phyloP scores from a whole-genome alignment of 2,113 vertebrate species.

The Zosterops hypoxanthus region DNA sequence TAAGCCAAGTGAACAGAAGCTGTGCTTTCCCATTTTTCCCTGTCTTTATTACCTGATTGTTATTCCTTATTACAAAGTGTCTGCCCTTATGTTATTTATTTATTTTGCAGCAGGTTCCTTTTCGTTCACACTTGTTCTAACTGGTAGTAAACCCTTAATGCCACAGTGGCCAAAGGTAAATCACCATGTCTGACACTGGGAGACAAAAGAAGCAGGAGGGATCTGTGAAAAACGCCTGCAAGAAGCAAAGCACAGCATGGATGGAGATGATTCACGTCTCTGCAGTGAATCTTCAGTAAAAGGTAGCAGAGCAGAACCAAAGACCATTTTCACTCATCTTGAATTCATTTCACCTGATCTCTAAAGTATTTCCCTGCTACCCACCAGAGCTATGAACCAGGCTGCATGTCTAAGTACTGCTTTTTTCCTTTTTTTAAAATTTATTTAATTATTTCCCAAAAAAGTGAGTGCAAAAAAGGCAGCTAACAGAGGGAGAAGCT shows the following conservation, averaged over 20 bases:
- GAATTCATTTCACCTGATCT: constrained; percentile 62
- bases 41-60: constrained; percentile 2
- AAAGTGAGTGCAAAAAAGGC: neutral
- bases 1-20: constrained; percentile 4
- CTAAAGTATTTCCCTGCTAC: constrained; percentile 26
- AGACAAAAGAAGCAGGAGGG: constrained; percentile 32
- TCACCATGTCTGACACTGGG: neutral
- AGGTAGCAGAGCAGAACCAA: constrained; percentile 66
- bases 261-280: constrained; percentile 47
- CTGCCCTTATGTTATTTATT: neutral
- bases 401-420: neutral
- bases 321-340: constrained; percentile 57
- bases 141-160: neutral
- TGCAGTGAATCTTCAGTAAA: constrained; percentile 59
- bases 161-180: neutral
- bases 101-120: neutral
- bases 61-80: neutral
- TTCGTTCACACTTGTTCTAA: neutral
- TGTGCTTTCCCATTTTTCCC: neutral
- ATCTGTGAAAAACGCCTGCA: constrained; percentile 52
- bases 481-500: neutral
- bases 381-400: constrained; percentile 18
- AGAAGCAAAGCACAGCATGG: neutral
- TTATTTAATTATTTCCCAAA: neutral
- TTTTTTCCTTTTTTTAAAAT: neutral